phyloP scores from a whole-genome alignment of 2,113 vertebrate species.

The Puntigrus tetrazona region DNA sequence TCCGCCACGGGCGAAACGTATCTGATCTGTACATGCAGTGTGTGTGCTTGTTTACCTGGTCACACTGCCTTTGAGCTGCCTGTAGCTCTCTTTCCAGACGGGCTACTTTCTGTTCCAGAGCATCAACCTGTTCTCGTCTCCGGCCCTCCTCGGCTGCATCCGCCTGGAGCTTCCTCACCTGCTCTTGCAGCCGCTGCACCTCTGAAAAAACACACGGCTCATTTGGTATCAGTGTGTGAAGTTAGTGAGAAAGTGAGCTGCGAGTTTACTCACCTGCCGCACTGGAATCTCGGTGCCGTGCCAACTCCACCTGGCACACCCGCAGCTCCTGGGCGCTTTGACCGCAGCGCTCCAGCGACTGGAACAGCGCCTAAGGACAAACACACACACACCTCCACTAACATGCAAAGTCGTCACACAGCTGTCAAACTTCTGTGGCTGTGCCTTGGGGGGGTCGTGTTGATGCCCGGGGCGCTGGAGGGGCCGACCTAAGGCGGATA shows the following conservation, averaged over 20 bases:
- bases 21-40: slow-evolving; percentile 57
- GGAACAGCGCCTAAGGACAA: slow-evolving; percentile 68
- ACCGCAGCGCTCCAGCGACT: slow-evolving; percentile 63
- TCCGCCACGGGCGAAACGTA: slow-evolving; percentile 18
- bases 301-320: slow-evolving; percentile 64
- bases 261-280: slow-evolving; percentile 65
- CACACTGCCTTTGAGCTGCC: slow-evolving; percentile 60
- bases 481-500: slow-evolving; percentile 69
- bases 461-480: slow-evolving; percentile 66
- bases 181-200: slow-evolving; percentile 67
- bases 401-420: slow-evolving; percentile 61
- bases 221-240: slow-evolving; percentile 9
- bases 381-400: slow-evolving; percentile 50
- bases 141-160: slow-evolving; percentile 61
- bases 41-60: slow-evolving; percentile 61
- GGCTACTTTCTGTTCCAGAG: slow-evolving; percentile 61
- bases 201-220: slow-evolving; percentile 59
- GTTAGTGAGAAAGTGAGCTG: neutral
- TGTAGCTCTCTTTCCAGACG: slow-evolving; percentile 66
- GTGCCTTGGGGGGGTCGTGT: slow-evolving; percentile 64
- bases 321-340: slow-evolving; percentile 68
- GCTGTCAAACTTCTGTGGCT: slow-evolving; percentile 68
- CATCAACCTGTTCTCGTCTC: slow-evolving; percentile 63
- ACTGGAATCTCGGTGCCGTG: slow-evolving; percentile 66
- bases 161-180: slow-evolving; percentile 60